These are phyloP conservation scores for Phyllostomus discolor DNA, from an alignment of 2,113 vertebrate species.

Conservation along the genomic window DNA sequence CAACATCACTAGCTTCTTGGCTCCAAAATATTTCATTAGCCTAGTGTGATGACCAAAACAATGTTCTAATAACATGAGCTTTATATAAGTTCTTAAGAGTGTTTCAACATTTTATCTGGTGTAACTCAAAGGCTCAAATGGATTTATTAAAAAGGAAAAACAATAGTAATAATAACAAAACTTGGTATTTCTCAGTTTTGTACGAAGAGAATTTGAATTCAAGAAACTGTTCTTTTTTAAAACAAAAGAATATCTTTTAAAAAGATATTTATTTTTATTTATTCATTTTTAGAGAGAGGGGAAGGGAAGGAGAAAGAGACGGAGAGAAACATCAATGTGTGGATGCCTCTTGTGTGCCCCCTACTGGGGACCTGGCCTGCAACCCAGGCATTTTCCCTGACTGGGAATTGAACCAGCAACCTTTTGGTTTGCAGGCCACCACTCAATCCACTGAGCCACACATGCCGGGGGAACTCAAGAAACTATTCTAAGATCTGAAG, in stretches of 20 bases:
- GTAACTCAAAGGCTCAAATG: background rate
- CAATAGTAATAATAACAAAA: background rate
- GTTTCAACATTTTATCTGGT: background rate
- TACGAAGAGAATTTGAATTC: background rate
- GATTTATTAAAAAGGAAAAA: background rate
- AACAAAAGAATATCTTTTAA: too few relatives aligned
- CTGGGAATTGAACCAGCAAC: too few relatives aligned
- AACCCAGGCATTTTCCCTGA: too few relatives aligned
- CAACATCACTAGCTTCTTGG: background rate
- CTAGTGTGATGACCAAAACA: background rate
- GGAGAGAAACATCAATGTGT: too few relatives aligned
- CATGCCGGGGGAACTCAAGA: background rate
- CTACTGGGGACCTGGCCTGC: too few relatives aligned
- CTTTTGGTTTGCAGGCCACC: too few relatives aligned
- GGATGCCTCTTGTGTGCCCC: too few relatives aligned
- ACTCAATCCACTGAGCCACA: too few relatives aligned
- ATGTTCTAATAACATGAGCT: background rate
- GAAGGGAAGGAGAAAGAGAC: too few relatives aligned
- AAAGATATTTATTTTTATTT: too few relatives aligned
- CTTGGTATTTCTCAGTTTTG: background rate
- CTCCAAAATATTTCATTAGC: background rate
- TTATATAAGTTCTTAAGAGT: background rate
- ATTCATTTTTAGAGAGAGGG: too few relatives aligned
- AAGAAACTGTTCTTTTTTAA: background rate
- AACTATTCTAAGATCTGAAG: background rate